Conservation (phyloP, 2,113 vertebrate genomes). For the Donacobius atricapilla region DNA sequence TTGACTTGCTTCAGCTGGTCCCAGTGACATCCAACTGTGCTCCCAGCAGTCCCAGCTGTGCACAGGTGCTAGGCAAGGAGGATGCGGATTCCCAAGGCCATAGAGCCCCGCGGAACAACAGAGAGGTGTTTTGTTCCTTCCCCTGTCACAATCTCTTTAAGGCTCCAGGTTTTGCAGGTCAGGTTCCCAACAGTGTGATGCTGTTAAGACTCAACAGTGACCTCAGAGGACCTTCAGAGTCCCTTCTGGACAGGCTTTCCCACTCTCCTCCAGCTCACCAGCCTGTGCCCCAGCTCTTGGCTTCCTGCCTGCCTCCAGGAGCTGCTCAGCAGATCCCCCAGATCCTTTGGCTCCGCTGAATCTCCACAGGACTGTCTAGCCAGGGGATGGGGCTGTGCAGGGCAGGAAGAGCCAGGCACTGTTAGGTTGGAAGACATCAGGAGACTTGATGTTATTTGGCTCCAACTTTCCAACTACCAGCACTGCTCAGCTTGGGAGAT, state of each 20-base stretch:
- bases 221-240: not conserved
- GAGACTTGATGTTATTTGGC: not conserved
- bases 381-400: not conserved
- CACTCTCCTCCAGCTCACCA: not conserved
- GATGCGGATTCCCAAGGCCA: not conserved
- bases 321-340: not conserved
- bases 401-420: not conserved
- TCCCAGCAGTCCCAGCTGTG: not conserved
- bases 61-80: not conserved
- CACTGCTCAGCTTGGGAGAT: not conserved
- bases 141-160: not conserved
- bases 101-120: not conserved
- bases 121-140: not conserved
- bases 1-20: not conserved
- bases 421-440: not conserved
- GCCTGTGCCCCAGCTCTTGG: not conserved
- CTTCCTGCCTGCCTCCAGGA: not conserved
- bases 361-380: not conserved
- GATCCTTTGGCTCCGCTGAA: not conserved
- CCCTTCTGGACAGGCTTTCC: not conserved
- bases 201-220: not conserved
- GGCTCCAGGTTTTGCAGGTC: not conserved
- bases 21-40: not conserved
- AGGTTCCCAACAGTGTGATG: not conserved
- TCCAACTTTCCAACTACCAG: not conserved